phyloP scores from a whole-genome alignment of 2,888 invertebrate species.

The Boloria euphrosyne region DNA sequence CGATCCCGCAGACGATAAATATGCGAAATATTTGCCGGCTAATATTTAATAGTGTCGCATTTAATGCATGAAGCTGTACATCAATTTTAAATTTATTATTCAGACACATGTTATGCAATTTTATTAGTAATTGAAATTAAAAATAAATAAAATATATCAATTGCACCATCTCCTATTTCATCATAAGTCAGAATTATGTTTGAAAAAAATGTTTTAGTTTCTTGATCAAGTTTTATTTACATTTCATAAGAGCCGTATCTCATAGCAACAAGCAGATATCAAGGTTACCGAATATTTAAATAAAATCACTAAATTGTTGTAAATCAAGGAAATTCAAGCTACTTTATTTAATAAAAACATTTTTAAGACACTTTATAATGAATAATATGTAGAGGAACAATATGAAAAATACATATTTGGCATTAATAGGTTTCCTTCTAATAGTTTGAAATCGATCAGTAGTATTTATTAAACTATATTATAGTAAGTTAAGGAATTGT shows the following conservation, averaged over 20 bases:
- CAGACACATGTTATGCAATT: slow-evolving; percentile 13
- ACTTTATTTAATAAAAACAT: slow-evolving; percentile 8
- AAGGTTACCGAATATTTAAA: slow-evolving; percentile 69
- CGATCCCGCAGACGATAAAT: slow-evolving; percentile 59
- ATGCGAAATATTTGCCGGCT: slow-evolving; percentile 47
- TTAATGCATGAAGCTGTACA: slow-evolving; percentile 17
- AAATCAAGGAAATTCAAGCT: slow-evolving; percentile 58
- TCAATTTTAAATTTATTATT: slow-evolving; percentile 15
- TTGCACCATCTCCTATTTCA: slow-evolving; percentile 23
- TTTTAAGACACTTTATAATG: background rate
- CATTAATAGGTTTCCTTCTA: no score
- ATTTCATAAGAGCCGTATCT: slow-evolving; percentile 55
- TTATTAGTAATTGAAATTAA: slow-evolving; percentile 23
- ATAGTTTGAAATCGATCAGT: no score
- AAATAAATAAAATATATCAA: slow-evolving; percentile 16
- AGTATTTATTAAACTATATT: no score
- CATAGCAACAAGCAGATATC: slow-evolving; percentile 68
- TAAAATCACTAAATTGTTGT: slow-evolving; percentile 58
- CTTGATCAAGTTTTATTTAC: slow-evolving; percentile 43
- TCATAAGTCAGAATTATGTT: slow-evolving; percentile 25
- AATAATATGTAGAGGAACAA: slow-evolving; percentile 1
- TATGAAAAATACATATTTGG: background rate
- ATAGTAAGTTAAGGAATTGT: no score
- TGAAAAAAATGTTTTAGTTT: slow-evolving; percentile 42
- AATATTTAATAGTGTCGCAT: slow-evolving; percentile 40